Conservation (phyloP, 1,140 invertebrate species). For the Matsumurasca onukii region DNA sequence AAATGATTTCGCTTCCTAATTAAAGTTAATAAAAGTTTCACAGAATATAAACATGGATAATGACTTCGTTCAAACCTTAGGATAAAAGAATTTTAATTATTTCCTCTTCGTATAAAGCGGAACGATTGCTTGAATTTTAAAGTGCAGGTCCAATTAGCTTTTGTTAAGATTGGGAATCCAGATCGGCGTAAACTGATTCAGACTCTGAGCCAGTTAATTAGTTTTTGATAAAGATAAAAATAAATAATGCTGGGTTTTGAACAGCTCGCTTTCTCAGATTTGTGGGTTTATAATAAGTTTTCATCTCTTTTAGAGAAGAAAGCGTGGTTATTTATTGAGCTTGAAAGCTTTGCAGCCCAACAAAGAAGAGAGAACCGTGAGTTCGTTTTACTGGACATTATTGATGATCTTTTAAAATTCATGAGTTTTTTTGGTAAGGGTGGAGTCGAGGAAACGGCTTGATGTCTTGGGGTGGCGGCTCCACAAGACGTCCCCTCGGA, state of each 20-base stretch:
- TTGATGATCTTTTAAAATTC: constrained; percentile 16
- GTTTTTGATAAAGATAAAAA: constrained; percentile 3
- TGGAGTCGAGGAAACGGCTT: background rate
- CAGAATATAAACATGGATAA: constrained; percentile 3
- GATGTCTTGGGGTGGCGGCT: background rate
- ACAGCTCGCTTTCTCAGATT: background rate
- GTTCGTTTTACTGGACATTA: constrained; percentile 19
- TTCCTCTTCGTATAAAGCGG: background rate
- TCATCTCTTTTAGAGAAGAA: background rate
- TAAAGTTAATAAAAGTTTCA: constrained; percentile 21
- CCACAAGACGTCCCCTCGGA: background rate
- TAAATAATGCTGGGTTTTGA: background rate
- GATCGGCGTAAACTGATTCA: constrained; percentile 1
- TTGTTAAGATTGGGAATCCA: constrained; percentile 7
- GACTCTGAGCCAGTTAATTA: no score
- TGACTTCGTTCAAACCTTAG: background rate
- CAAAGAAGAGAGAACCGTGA: background rate
- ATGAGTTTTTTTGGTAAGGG: constrained; percentile 7
- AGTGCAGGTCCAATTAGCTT: constrained; percentile 15
- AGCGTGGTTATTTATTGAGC: background rate
- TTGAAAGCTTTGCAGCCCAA: background rate
- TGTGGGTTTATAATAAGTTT: background rate
- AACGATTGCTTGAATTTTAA: constrained; percentile 15
- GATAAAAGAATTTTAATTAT: constrained; percentile 17
- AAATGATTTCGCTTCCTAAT: constrained; percentile 18